Evolutionary conservation across 2,888 invertebrate species (phyloP).

Genomic region (Tyria jacobaeae): DNA sequence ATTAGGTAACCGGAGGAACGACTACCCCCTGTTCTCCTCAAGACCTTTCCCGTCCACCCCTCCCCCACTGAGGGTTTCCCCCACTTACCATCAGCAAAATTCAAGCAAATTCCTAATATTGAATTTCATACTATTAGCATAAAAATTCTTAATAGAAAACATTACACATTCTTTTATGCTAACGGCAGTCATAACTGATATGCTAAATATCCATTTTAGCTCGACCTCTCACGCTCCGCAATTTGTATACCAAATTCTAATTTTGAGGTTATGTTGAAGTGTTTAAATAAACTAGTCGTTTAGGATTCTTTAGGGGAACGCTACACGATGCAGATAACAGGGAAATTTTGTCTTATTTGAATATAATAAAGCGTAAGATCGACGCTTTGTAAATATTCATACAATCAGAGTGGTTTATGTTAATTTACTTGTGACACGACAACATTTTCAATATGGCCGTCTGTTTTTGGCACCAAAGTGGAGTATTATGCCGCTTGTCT

Average conservation of each 20-base stretch:
- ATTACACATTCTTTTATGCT: conserved; percentile 45
- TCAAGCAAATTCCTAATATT: too few relatives aligned
- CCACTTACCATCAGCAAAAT: too few relatives aligned
- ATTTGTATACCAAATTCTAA: conserved; percentile 5
- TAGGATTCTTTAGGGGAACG: conserved; percentile 33
- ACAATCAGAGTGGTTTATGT: conserved; percentile 52
- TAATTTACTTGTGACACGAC: conserved; percentile 48
- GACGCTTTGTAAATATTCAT: conserved; percentile 55
- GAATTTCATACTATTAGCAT: conserved; percentile 18
- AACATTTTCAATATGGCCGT: conserved; percentile 51
- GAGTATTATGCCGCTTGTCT: conserved; percentile 42
- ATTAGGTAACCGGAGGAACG: too few relatives aligned
- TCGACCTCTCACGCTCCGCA: conserved; percentile 21
- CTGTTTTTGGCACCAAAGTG: conserved; percentile 46
- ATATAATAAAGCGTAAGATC: conserved; percentile 53
- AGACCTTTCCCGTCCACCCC: too few relatives aligned
- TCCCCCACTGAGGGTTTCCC: too few relatives aligned
- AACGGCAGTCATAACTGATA: conserved; percentile 37
- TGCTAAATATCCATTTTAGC: conserved; percentile 20
- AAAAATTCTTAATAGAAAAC: conserved; percentile 39
- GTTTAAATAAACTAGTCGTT: conserved; percentile 26
- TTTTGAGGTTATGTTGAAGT: conserved; percentile 15
- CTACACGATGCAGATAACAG: conserved; percentile 45
- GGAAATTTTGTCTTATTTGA: conserved; percentile 53
- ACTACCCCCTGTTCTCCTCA: too few relatives aligned